phyloP scores from a whole-genome alignment of 2,113 vertebrate species.

The Amphiprion percula region DNA sequence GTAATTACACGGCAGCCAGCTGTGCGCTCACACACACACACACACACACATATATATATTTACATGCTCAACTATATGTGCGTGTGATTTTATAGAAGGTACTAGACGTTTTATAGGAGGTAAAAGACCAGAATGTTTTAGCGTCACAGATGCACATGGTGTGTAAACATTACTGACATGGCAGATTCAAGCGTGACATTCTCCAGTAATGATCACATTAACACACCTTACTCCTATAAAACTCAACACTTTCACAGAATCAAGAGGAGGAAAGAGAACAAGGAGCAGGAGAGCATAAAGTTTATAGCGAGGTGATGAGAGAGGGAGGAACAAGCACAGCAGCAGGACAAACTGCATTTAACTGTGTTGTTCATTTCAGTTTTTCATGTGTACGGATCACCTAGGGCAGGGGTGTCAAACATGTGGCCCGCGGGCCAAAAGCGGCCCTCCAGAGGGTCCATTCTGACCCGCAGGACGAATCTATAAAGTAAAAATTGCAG shows the following conservation, averaged over 20 bases:
- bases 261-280: not conserved
- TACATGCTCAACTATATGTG: not conserved
- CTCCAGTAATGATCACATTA: slow-evolving; percentile 44
- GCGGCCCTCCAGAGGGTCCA: too few species aligned
- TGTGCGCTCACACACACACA: slow-evolving; percentile 1
- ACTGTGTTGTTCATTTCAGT: not conserved
- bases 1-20: slow-evolving; percentile 29
- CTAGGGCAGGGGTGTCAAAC: not conserved
- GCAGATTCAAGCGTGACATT: slow-evolving; percentile 43
- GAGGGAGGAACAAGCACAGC: not conserved
- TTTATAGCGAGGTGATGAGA: not conserved
- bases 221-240: slow-evolving; percentile 23
- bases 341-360: slow-evolving; percentile 4
- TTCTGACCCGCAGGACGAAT: too few species aligned
- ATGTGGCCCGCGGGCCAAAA: too few species aligned
- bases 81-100: slow-evolving; percentile 28
- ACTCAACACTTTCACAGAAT: not conserved
- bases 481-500: too few species aligned
- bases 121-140: slow-evolving; percentile 57
- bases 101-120: slow-evolving; percentile 32
- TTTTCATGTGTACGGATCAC: not conserved
- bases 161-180: slow-evolving; percentile 57
- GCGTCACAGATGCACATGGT: slow-evolving; percentile 41
- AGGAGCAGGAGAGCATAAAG: not conserved
- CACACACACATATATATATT: not conserved